A percentile compares a stretch with the other conserved stretches of the same genome.
Evolutionary conservation across 2,888 invertebrate genomes (phyloP).

Genomic region (Tribolium freemani): DNA sequence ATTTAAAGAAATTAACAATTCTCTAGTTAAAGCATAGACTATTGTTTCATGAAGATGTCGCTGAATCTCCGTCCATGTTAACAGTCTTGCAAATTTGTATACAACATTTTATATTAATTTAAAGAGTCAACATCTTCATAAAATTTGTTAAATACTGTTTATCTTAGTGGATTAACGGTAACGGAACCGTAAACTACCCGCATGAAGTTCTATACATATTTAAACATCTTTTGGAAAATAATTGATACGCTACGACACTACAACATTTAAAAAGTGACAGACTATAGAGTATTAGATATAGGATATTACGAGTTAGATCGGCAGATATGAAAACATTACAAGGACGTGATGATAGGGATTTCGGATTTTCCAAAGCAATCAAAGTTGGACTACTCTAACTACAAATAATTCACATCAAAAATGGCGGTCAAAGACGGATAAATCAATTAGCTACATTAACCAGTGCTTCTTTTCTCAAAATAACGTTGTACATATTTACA

Average conservation of each 20-base stretch:
- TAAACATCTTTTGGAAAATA: slow-evolving; percentile 44
- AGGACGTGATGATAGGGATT: slow-evolving; percentile 29
- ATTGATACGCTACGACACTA: slow-evolving; percentile 51
- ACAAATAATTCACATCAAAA: slow-evolving; percentile 32
- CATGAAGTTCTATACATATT: slow-evolving; percentile 36
- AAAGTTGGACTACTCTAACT: neutral
- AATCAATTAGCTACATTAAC: neutral
- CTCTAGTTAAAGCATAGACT: slow-evolving; percentile 32
- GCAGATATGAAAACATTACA: slow-evolving; percentile 47
- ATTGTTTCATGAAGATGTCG: slow-evolving; percentile 35
- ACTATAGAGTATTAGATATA: slow-evolving; percentile 50
- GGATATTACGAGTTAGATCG: slow-evolving; percentile 51
- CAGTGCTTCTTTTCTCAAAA: slow-evolving; percentile 13
- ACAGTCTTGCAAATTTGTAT: slow-evolving; percentile 35
- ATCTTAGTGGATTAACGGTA: slow-evolving; percentile 5
- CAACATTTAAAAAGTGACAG: slow-evolving; percentile 58
- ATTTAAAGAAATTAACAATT: slow-evolving; percentile 51
- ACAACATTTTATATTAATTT: slow-evolving; percentile 11
- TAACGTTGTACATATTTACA: slow-evolving; percentile 23
- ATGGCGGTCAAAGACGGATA: neutral
- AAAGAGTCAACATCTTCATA: slow-evolving; percentile 32
- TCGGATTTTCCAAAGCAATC: slow-evolving; percentile 21
- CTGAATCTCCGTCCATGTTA: neutral
- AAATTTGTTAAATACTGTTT: slow-evolving; percentile 38
- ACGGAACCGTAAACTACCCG: slow-evolving; percentile 37